Evolutionary conservation across 2,888 invertebrate genomes (phyloP).

Genomic region (Drosophila nr. fundita): DNA sequence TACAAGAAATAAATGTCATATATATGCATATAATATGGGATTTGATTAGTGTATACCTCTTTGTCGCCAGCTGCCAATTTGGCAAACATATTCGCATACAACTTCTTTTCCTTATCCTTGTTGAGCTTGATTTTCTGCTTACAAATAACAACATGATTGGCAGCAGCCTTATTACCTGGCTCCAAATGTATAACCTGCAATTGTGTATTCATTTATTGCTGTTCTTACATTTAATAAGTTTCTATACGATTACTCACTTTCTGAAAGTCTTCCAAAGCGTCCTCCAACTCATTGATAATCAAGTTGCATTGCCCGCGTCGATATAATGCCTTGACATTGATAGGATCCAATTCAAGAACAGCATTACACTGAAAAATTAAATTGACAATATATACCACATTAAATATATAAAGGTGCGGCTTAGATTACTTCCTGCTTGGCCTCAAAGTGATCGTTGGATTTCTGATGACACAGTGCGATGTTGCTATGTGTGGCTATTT

Average conservation of each 20-base stretch:
- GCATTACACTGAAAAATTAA: constrained; percentile 87
- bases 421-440: constrained; percentile 87
- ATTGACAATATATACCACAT: not conserved
- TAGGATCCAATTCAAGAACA: constrained; percentile 90
- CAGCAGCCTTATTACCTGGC: constrained; percentile 95
- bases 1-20: constrained; percentile 4
- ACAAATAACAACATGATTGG: constrained; percentile 90
- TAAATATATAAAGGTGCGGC: not conserved
- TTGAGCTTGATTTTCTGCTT: constrained; percentile 90
- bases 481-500: constrained; percentile 92
- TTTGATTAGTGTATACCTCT: constrained; percentile 85
- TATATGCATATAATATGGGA: not conserved
- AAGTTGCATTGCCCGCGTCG: constrained; percentile 93
- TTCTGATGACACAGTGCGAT: constrained; percentile 92
- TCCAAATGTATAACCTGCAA: constrained; percentile 89
- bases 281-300: constrained; percentile 90
- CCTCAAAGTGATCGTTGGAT: constrained; percentile 88
- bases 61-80: constrained; percentile 93
- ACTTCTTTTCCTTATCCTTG: constrained; percentile 91
- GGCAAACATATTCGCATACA: constrained; percentile 98
- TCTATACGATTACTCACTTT: constrained; percentile 72
- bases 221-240: not conserved
- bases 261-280: constrained; percentile 92
- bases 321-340: constrained; percentile 95
- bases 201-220: not conserved